phyloP scores from a whole-genome alignment of 2,797 vertebrate species.

The Aphelocoma californica region DNA sequence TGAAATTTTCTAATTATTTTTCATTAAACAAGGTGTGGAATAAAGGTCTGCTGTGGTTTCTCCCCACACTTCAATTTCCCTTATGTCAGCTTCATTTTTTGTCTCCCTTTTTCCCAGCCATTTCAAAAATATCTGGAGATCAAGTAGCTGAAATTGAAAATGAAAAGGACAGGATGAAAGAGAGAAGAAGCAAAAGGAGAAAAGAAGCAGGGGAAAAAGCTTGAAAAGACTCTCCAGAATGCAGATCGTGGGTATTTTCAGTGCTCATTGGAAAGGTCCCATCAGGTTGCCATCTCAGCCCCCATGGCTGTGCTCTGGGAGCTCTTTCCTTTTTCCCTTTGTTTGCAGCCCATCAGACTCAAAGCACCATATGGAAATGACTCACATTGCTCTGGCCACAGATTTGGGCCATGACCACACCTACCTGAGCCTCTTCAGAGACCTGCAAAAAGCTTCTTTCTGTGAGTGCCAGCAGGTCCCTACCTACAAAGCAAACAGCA shows the following conservation, averaged over 20 bases:
- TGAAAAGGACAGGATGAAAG: slow-evolving; percentile 29
- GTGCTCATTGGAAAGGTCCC: neutral
- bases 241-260: neutral
- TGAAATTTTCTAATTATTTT: slow-evolving; percentile 51
- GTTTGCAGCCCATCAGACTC: neutral
- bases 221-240: neutral
- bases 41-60: neutral
- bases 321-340: neutral
- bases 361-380: neutral
- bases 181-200: neutral
- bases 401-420: neutral
- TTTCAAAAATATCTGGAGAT: slow-evolving; percentile 50
- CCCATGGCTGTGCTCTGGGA: neutral
- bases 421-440: neutral
- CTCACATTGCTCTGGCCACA: neutral
- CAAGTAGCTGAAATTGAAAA: slow-evolving; percentile 44
- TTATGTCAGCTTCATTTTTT: slow-evolving; percentile 4
- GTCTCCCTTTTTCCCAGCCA: neutral
- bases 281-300: neutral
- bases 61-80: neutral
- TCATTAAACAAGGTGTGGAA: neutral
- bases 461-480: neutral
- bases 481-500: slow-evolving; percentile 18
- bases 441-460: neutral
- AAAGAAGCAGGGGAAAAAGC: neutral